Base-by-base conservation (phyloP, 2,797 vertebrate genomes). In the Schizopygopsis pylzovi region DNA sequence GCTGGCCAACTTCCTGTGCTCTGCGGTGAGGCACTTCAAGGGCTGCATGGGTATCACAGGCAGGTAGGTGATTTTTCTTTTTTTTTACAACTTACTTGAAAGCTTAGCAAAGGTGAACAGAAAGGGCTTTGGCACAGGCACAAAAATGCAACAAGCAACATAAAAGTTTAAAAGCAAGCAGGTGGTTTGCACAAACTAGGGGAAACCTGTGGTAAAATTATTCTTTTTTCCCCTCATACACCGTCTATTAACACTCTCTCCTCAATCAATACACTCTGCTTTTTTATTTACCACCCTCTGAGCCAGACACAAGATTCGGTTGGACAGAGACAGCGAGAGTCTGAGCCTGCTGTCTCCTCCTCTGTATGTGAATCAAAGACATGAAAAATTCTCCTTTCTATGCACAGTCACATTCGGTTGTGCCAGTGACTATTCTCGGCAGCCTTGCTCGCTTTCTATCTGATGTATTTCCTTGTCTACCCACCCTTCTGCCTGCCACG, bases 1-100 rank as follows among this genome's bases (percentile, higher is more conserved):
- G 85, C 88, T 89, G 86, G 88, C 86, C 86, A 81, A 88, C 88
- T 89, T 90, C 89, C 89, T 90, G 89, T 86, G 79, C 85, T 85
- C 70, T 82, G 84, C 39, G 84, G 76, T 84, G 61, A 80, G 18
- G 28, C 25, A 45, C 39, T 72, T 70, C 82, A 78, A 90, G 79
- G 63, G 59, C 73, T 87, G 33, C 33, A 33, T 33, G 10, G 11
- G 56, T 84, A 87, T 54, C 68, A 84, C 49, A 76, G 63, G 52
- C 78, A 88, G 67, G 79, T 88, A 68, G 84, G 79, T 72, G 1
- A 12, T 43, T 70, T 16, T 79, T 49, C 25, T 6, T 59, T 43
- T 43, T 37, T 33, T 22, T 65, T 43, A 52, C 59, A 72, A 71
- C 79, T 71, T 47, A 78, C 80, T 65, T 63, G 77, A 82, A 81